phyloP scores from a whole-genome alignment of 1,140 invertebrate species.

The roundworm (Caenorhabditis elegans) region DNA sequence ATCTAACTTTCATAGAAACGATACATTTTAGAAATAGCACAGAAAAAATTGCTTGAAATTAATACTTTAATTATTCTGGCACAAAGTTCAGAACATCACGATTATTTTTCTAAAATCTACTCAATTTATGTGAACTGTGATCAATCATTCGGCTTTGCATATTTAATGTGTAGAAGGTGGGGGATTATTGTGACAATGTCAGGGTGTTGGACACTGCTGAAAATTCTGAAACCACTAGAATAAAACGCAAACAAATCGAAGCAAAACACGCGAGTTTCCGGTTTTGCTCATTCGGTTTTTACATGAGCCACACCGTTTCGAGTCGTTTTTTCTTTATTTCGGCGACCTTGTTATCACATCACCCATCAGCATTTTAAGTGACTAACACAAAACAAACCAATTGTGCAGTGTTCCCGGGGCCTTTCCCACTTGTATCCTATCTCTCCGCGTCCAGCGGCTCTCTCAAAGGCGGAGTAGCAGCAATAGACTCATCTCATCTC shows the following conservation, averaged over 20 bases:
- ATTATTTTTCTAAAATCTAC: too few species aligned
- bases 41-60: too few species aligned
- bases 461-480: conserved; percentile 22
- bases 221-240: not conserved
- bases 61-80: too few species aligned
- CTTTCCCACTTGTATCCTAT: conserved; percentile 21
- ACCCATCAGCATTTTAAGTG: not conserved
- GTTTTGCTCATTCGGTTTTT: too few species aligned
- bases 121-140: too few species aligned
- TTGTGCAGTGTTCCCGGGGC: not conserved
- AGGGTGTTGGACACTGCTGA: not conserved
- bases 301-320: too few species aligned
- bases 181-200: not conserved
- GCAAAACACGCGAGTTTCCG: not conserved
- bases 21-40: too few species aligned
- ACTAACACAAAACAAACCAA: conserved; percentile 10
- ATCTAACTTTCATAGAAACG: too few species aligned
- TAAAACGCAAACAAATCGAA: not conserved
- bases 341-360: conserved; percentile 2
- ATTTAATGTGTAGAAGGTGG: not conserved
- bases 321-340: not conserved
- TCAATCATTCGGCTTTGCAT: too few species aligned
- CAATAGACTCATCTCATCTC: not conserved
- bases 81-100: too few species aligned
- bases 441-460: not conserved